Evolutionary conservation across 2,888 invertebrate genomes (phyloP), one percentile per base, ranked within the genome.

Genomic region (Agrilus biguttatus): DNA sequence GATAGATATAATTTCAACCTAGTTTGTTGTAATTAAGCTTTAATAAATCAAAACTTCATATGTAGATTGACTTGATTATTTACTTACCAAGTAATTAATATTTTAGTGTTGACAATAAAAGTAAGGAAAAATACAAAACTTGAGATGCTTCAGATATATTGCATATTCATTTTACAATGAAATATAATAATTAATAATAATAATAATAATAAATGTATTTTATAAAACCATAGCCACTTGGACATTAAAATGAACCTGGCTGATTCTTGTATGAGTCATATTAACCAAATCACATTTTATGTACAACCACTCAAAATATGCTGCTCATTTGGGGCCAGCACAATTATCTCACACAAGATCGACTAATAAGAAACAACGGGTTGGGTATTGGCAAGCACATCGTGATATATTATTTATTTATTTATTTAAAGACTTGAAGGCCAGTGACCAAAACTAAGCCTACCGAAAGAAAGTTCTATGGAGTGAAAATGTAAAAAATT

Each of bases 141-240:
- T 47, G 54, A 55, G 57, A 61, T 61, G 60, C 61, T 61, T 59
- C 59, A 57, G 61, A 62, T 62, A 62, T 62, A 62, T 62, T 62
- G 62, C 61, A 61, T 62, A 61, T 56, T 62, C 60, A 60, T 60
- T 63, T 61, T 62, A 63, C 62, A 63, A 61, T 63, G 61, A 61
- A 62, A 61, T 59, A 60, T 55, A 51, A 51, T 59, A 59, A 60
- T 61, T 61, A 61, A 59, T 28, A 28, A 10, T 28, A 28, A 28
- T 28, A 28, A 28, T 28, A 28, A 28, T 28, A 28, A 28, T 28
- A 28, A 28, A 28, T 28, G 28, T 28, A 28, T 28, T 60, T 62
- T 62, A 62, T 57, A 61, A 61, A 62, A 62, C 60, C 54, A 58
- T 59, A 58, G 62, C 61, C 61, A 61, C 61, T 60, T 60, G 55